phyloP scores from a whole-genome alignment of 2,888 invertebrate genomes.

The Sycophila texana region DNA sequence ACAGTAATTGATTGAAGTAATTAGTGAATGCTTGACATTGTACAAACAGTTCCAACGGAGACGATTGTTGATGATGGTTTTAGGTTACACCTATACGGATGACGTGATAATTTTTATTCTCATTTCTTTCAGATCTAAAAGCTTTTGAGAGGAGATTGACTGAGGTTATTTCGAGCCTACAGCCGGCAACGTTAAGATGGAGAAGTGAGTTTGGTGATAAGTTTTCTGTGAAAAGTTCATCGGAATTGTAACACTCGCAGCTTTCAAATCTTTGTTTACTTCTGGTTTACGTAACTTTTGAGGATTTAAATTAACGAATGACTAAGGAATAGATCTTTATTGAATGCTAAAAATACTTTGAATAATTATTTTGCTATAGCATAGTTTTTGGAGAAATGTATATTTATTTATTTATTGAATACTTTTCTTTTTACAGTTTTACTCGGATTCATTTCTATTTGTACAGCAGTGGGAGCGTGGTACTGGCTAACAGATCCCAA shows the following conservation, averaged over 20 bases:
- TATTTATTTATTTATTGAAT: no score
- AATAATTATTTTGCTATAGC: no score
- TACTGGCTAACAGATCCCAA: constrained; percentile 97
- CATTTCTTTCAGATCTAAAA: constrained; percentile 88
- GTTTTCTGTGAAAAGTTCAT: no score
- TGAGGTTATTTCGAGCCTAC: constrained; percentile 96
- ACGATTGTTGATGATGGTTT: no score
- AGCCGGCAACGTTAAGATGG: constrained; percentile 96
- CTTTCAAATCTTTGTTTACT: no score
- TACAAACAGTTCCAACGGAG: constrained; percentile 1
- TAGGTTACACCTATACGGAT: no score
- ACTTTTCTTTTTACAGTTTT: constrained; percentile 81
- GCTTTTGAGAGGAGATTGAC: constrained; percentile 97
- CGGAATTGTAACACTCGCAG: no score
- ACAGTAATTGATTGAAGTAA: not conserved
- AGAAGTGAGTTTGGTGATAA: constrained; percentile 83
- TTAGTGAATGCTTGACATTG: constrained; percentile 5
- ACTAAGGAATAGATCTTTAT: no score
- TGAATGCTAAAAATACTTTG: no score
- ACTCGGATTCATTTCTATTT: constrained; percentile 89
- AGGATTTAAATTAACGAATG: no score
- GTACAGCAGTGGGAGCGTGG: constrained; percentile 96
- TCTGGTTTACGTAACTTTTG: no score
- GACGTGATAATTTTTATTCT: not conserved
- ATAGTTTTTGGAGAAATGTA: no score